Evolutionary conservation across 1,140 invertebrate species (phyloP), one percentile per base, ranked within the genome.

Genomic region (Scaptodrosophila lebanonensis): DNA sequence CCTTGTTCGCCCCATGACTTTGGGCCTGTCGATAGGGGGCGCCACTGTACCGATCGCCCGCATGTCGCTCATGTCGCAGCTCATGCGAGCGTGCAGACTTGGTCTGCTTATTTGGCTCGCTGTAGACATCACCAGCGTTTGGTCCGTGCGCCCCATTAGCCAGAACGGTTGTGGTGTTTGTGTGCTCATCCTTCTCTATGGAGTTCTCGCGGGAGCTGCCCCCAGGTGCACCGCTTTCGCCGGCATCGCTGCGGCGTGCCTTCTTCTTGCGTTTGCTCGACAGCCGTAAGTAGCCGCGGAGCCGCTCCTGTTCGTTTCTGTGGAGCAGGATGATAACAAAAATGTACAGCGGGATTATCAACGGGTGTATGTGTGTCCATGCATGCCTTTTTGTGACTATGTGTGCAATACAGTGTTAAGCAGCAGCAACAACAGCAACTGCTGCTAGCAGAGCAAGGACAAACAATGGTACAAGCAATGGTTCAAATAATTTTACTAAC

Each of bases 201-300:
- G 77, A 84, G 30, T 86, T 66, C 36, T 72, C 82, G 1, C 66
- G 60, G 0, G 52, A 66, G 18, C 58, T 66, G 36, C 48, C 58
- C 0, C 51, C 33, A 13, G 52, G 6, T 5, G 12, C 49, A 30
- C 18, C 11, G 11, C 15, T 5, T 29, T 8, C 53, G 4, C 50
- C 54, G 3, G 39, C 70, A 32, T 72, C 62, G 16, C 72, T 77
- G 43, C 72, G 75, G 0, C 70, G 60, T 0, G 54, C 17, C 38
- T 79, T 84, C 3, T 47, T 15, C 32, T 79, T 72, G 18, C 72
- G 54, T 32, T 83, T 85, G 2, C 82, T 58, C 0, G 85, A 86
- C 22, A 91, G 89, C 1, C 90, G 88, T 58, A 92, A 91, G 68
- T 92, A 92, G 25, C 90, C 90, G n/a, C 88, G 87, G 0, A 92